phyloP scores from a whole-genome alignment of 2,113 vertebrate species.

The Falco punctatus region DNA sequence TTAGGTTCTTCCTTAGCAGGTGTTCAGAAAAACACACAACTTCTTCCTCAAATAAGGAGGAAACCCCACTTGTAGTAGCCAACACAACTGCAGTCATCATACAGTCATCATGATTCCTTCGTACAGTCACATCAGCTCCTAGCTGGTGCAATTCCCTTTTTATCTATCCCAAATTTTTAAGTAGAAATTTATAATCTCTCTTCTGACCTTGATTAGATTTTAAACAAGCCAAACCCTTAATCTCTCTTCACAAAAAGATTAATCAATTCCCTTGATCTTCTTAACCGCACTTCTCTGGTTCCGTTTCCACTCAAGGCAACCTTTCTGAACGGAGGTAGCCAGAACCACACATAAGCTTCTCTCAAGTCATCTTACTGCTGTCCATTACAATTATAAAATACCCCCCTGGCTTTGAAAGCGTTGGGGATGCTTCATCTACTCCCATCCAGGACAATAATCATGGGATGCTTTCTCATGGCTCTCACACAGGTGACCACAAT shows the following conservation, averaged over 20 bases:
- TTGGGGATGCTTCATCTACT: not conserved
- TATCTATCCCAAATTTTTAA: not conserved
- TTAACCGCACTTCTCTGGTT: not conserved
- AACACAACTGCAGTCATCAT: not conserved
- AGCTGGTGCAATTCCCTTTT: not conserved
- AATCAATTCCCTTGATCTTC: not conserved
- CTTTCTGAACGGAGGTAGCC: not conserved
- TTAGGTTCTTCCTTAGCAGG: not conserved
- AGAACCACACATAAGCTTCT: not conserved
- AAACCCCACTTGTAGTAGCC: not conserved
- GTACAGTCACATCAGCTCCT: not conserved
- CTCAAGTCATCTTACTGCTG: not conserved
- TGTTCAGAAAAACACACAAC: not conserved
- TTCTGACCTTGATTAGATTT: not conserved
- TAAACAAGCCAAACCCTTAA: not conserved
- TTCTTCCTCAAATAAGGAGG: not conserved
- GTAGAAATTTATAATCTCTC: not conserved
- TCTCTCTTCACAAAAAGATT: not conserved
- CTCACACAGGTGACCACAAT: not conserved
- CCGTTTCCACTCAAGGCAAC: not conserved
- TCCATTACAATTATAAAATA: not conserved
- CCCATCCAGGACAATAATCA: not conserved
- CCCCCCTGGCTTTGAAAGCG: not conserved
- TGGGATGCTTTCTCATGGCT: not conserved
- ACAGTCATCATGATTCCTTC: accelerated